Evolutionary conservation across 2,888 invertebrate genomes (phyloP), one percentile per base, ranked within the genome.

Genomic region (Lochmaea crataegi): DNA sequence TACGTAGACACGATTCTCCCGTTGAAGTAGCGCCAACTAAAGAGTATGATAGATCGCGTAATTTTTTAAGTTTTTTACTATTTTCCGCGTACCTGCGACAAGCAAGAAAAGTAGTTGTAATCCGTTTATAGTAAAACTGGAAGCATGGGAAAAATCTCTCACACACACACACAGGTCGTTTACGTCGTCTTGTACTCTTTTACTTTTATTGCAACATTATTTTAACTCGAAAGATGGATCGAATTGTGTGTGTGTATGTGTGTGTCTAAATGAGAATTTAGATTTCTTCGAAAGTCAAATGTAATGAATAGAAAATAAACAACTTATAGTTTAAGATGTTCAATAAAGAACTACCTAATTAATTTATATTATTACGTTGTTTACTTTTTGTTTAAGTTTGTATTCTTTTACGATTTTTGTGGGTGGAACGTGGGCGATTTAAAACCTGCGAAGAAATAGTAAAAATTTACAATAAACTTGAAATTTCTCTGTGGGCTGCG

Each of bases 81-180:
- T 63, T 63, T 63, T 63, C 61, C 61, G n/a, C 61, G 42, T 42
- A 42, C 42, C 16, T 41, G 18, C 2, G 42, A 63, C 42, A 61
- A 38, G 18, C 32, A 60, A 60, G 60, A 60, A 60, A 26, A 53
- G 53, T 9, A 60, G 61, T 61, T 38, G 32, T 38, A 60, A 16
- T 41, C 61, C 61, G 61, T 63, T 63, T 63, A 63, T 63, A 63
- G 61, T 63, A 63, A 63, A 63, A 63, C 61, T 63, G 61, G 61
- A 41, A 26, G 61, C 61, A 63, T 63, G 61, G 61, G 61, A 63
- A 63, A 41, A 63, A 38, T 63, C 42, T 63, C n/a, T 38, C n/a
- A 48, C 48, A 32, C 26, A 32, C 26, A 32, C 10, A 10, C 16
- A 42, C 61, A 63, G 42, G 42, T 61, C 61, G 41, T 61, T 61